Evolutionary conservation across 1,140 invertebrate species (phyloP), one percentile per base, ranked within the genome.

Genomic region (Hydropsyche tenuis): DNA sequence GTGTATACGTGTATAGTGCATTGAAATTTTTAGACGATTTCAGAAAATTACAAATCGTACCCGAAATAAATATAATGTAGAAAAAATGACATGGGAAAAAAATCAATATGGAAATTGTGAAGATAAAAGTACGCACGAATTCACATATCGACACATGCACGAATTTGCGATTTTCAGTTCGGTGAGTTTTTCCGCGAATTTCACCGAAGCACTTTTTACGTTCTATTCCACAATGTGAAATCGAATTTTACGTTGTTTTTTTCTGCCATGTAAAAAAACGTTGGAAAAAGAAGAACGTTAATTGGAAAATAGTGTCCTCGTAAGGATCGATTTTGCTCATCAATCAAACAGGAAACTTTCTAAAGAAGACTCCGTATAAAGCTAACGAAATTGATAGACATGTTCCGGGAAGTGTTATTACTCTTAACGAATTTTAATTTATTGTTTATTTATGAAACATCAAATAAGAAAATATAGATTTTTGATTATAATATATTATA

Each of bases 131-230:
- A 4, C 30, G 30, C 30, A 37, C 9, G 30, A 37, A 37, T 37
- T 37, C 30, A 37, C 30, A 37, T 37, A 37, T 37, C 30, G 30
- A 37, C 9, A 37, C 9, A 37, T 37, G 30, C 30, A 37, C 30
- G 48, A 53, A 53, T 53, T 53, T 53, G 9, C 2, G n/a, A 53
- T 53, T 53, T 53, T 53, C 48, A 20, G n/a, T 18, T 48, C 46
- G 46, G 48, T 9, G 48, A 53, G 48, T 18, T 53, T 53, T 53
- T 53, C 46, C 48, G 48, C 7, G 48, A 53, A 18, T 53, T 53
- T 53, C 18, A 14, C 1, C 48, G 48, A 53, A 18, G 1, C 30
- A 37, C 9, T 37, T 37, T 37, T 37, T 37, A 9, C 9, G 30
- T 9, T 37, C 3, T 37, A 37, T 37, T 37, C 30, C 9, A 9